Conservation (phyloP, 2,888 invertebrate species). For the Netelia fuscicornis region DNA sequence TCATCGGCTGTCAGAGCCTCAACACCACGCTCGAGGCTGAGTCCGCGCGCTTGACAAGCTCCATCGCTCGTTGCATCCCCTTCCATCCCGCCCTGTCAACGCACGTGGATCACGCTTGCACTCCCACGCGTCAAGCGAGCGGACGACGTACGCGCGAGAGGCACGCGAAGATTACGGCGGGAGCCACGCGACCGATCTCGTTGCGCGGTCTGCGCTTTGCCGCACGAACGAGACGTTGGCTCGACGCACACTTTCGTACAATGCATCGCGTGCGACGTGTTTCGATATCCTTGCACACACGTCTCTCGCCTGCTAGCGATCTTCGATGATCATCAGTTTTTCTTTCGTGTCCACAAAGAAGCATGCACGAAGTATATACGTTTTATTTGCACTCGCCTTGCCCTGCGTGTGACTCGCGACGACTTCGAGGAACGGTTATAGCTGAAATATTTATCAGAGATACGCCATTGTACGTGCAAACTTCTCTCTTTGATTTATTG, state of each 20-base stretch:
- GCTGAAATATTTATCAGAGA: conserved; percentile 51
- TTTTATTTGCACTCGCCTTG: conserved; percentile 41
- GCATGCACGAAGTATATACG: background rate
- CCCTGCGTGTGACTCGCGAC: conserved; percentile 58
- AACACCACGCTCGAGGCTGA: conserved; percentile 33
- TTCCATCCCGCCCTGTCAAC: conserved; percentile 65
- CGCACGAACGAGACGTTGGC: conserved; percentile 32
- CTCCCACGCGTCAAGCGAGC: conserved; percentile 60
- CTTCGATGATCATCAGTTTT: background rate
- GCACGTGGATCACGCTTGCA: conserved; percentile 31
- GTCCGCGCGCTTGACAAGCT: conserved; percentile 73
- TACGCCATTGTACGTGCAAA: background rate
- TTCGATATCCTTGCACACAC: background rate
- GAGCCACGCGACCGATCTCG: conserved; percentile 66
- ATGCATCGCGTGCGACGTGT: conserved; percentile 29
- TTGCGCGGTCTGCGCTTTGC: conserved; percentile 47
- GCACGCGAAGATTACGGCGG: conserved; percentile 61
- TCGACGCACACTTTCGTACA: conserved; percentile 48
- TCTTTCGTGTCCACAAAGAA: conserved; percentile 1
- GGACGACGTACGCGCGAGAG: conserved; percentile 69
- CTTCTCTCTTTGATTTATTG: conserved; percentile 28
- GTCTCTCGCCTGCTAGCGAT: background rate
- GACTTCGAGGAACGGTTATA: conserved; percentile 23
- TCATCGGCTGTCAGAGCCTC: conserved; percentile 77
- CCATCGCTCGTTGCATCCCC: conserved; percentile 75